phyloP scores from a whole-genome alignment of 2,797 vertebrate genomes.

The Calcarius lapponicus region DNA sequence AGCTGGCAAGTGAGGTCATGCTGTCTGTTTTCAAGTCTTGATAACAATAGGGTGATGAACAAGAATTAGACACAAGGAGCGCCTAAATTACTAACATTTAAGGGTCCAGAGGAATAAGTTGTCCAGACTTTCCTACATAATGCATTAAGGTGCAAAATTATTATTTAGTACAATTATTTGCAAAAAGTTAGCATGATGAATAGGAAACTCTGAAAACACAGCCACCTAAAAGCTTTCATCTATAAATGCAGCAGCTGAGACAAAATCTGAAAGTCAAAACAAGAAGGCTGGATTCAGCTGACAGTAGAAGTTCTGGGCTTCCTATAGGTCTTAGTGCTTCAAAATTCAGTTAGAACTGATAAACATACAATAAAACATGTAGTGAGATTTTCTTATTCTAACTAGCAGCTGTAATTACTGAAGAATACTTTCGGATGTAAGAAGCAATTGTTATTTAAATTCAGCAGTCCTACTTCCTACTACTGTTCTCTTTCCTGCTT shows the following conservation, averaged over 20 bases:
- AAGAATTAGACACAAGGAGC: not conserved
- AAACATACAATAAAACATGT: not conserved
- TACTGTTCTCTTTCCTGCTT: not conserved
- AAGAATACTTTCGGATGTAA: not conserved
- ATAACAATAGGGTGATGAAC: rapidly evolving
- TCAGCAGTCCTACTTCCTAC: not conserved
- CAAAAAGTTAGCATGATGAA: not conserved
- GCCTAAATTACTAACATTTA: not conserved
- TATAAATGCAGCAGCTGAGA: not conserved
- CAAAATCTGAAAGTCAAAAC: not conserved
- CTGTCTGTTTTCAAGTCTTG: rapidly evolving
- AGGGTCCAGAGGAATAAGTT: not conserved
- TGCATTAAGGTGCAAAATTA: not conserved
- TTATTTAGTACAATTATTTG: not conserved
- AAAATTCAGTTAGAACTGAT: not conserved
- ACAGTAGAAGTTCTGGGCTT: not conserved
- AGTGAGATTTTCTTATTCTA: not conserved
- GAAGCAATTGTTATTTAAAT: not conserved
- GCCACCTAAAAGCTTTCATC: not conserved
- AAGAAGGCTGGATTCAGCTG: not conserved
- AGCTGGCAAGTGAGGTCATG: not conserved
- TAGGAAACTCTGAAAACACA: not conserved
- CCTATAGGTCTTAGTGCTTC: not conserved
- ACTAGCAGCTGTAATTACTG: not conserved
- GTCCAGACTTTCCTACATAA: not conserved